Base-by-base conservation (phyloP, 2,888 invertebrate species). In the Drosophila borborema region DNA sequence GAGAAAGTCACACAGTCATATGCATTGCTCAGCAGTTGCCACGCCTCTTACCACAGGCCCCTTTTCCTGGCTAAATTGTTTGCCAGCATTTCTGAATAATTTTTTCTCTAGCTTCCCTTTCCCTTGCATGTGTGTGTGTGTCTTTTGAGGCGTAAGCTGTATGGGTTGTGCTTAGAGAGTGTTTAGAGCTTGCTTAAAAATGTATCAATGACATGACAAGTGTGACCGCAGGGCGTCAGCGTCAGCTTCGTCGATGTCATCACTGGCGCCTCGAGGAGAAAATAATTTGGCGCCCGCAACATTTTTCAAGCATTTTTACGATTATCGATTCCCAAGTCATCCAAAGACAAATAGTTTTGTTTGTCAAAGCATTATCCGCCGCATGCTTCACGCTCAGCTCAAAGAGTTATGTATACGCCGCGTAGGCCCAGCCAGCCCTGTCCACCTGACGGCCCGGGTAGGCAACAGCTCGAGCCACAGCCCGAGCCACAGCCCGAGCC, bases 51-150 rank as follows among this genome's bases (percentile, higher is more conserved):
- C 54, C 74, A 48, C 70, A 60, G 18, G 46, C 66, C 75, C 40
- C 65, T 70, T 51, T 74, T 81, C 23, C 74, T 74, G 71, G 76
- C 72, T 78, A 91, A 91, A 89, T 85, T 91, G 90, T 84, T 90
- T 90, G 85, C 89, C 78, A 82, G 90, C 86, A 85, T 90, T 91
- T 91, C 86, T 90, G 90, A 90, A 91, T 90, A 89, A 90, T 91
- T 89, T 91, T 80, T 72, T 59, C 58, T 36, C 66, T 38, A 54
- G 54, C 38, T 45, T 20, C 51, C 40, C 18, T 61, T 60, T 53
- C 16, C 23, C 43, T 9, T 12, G 16, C 7, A 7, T n/a, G 41
- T 41, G 8, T 20, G 2, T 46, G 10, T 49, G 3, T 64, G n/a
- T 60, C 66, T 61, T 77, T 73, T 73, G 59, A 62, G 64, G 74